Evolutionary conservation across 1,140 invertebrate species (phyloP).

Genomic region (Sarcophaga peregrina): DNA sequence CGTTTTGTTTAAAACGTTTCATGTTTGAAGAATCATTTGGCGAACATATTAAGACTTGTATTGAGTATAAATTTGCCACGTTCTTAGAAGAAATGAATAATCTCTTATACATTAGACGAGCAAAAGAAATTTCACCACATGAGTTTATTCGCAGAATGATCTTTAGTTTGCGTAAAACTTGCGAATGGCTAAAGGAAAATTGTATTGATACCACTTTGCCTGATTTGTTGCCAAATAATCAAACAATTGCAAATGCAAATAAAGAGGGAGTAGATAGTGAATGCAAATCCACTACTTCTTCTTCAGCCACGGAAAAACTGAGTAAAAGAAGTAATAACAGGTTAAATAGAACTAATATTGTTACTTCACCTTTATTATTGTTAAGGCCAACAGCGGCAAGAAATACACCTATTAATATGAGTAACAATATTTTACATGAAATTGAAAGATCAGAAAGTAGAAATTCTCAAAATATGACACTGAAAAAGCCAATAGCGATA

Average conservation of each 20-base stretch:
- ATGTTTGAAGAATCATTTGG: slow-evolving; percentile 63
- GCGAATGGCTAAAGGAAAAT: slow-evolving; percentile 55
- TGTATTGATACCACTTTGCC: slow-evolving; percentile 45
- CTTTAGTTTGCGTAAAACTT: slow-evolving; percentile 59
- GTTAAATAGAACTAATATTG: slow-evolving; percentile 22
- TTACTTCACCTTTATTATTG: neutral
- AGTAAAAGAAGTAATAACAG: slow-evolving; percentile 29
- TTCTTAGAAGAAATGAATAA: slow-evolving; percentile 55
- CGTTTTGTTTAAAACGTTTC: slow-evolving; percentile 59
- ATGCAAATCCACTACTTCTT: slow-evolving; percentile 54
- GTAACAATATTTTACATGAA: slow-evolving; percentile 61
- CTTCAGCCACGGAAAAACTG: slow-evolving; percentile 46
- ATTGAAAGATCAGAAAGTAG: slow-evolving; percentile 59
- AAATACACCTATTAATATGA: slow-evolving; percentile 51
- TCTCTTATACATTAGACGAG: slow-evolving; percentile 54
- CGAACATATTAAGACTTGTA: slow-evolving; percentile 58
- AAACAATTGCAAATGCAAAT: neutral
- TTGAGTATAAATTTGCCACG: slow-evolving; percentile 57
- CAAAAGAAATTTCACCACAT: slow-evolving; percentile 61
- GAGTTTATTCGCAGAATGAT: slow-evolving; percentile 64
- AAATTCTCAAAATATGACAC: slow-evolving; percentile 49
- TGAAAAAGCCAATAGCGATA: slow-evolving; percentile 59
- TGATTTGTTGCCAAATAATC: slow-evolving; percentile 41
- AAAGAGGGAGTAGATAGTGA: slow-evolving; percentile 28
- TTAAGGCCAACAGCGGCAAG: neutral